These are phyloP conservation scores for Trichogramma evanescens DNA, from an alignment of 2,888 invertebrate genomes.

Conservation along the genomic window DNA sequence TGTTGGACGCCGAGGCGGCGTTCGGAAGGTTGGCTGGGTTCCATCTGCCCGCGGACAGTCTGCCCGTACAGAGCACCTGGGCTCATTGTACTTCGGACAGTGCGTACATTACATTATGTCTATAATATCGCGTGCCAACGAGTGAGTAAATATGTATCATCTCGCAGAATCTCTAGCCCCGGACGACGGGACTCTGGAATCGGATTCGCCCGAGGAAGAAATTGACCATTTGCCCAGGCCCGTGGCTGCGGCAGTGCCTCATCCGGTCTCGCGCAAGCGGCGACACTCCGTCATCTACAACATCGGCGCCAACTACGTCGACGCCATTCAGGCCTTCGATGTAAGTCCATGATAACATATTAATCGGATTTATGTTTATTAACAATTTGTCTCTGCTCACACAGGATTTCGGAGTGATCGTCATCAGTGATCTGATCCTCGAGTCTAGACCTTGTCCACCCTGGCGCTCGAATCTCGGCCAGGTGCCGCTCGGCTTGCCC, in stretches of 20 bases:
- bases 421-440: slow-evolving; percentile 52
- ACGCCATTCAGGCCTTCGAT: slow-evolving; percentile 45
- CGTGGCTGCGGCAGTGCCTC: slow-evolving; percentile 5
- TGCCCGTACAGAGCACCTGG: slow-evolving; percentile 34
- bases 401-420: slow-evolving; percentile 51
- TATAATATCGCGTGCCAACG: background rate
- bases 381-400: slow-evolving; percentile 35
- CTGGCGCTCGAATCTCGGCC: slow-evolving; percentile 25
- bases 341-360: slow-evolving; percentile 28
- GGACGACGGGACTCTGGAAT: slow-evolving; percentile 32
- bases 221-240: slow-evolving; percentile 38
- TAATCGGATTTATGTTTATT: background rate
- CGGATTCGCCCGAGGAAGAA: slow-evolving; percentile 29
- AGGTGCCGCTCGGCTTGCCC: slow-evolving; percentile 24
- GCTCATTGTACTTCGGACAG: slow-evolving; percentile 35
- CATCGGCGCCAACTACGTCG: slow-evolving; percentile 39
- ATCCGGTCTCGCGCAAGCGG: slow-evolving; percentile 20
- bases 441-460: slow-evolving; percentile 51
- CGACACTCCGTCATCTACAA: slow-evolving; percentile 28
- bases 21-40: slow-evolving; percentile 40
- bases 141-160: background rate
- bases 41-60: slow-evolving; percentile 35
- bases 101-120: slow-evolving; percentile 16
- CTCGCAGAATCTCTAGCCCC: slow-evolving; percentile 19
- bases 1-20: slow-evolving; percentile 34